Conservation (phyloP, 2,888 invertebrate genomes). For the Ellobium chinense region DNA sequence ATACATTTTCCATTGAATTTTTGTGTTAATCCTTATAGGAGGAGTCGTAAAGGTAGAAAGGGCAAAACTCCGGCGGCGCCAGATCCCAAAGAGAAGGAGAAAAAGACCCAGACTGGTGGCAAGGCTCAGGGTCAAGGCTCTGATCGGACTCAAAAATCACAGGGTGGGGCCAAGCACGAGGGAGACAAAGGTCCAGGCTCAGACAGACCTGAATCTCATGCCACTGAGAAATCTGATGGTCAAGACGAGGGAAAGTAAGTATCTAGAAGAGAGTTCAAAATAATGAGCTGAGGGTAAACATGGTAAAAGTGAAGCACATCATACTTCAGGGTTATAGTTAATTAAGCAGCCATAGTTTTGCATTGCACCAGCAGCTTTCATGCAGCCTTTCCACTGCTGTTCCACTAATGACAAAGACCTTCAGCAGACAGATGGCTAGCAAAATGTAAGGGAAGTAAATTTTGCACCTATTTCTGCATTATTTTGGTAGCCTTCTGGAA, state of each 20-base stretch:
- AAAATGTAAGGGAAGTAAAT: too few relatives aligned
- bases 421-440: too few relatives aligned
- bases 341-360: too few relatives aligned
- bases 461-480: too few relatives aligned
- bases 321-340: too few relatives aligned
- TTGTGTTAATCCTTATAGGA: not conserved
- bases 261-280: too few relatives aligned
- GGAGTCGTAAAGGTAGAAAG: constrained; percentile 59
- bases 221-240: constrained; percentile 74
- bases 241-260: constrained; percentile 35
- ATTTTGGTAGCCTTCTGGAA: too few relatives aligned
- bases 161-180: constrained; percentile 67
- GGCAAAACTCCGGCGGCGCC: constrained; percentile 46
- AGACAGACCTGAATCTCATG: constrained; percentile 77
- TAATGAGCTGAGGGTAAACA: too few relatives aligned
- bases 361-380: too few relatives aligned
- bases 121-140: constrained; percentile 59
- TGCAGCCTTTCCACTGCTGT: too few relatives aligned
- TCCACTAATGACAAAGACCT: too few relatives aligned
- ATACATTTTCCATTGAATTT: not conserved
- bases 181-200: constrained; percentile 68
- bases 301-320: too few relatives aligned
- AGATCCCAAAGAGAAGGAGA: constrained; percentile 65
- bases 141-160: constrained; percentile 61
- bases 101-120: constrained; percentile 66